These are phyloP conservation scores for Conger conger DNA, from an alignment of 2,113 vertebrate species.

Conservation along the genomic window DNA sequence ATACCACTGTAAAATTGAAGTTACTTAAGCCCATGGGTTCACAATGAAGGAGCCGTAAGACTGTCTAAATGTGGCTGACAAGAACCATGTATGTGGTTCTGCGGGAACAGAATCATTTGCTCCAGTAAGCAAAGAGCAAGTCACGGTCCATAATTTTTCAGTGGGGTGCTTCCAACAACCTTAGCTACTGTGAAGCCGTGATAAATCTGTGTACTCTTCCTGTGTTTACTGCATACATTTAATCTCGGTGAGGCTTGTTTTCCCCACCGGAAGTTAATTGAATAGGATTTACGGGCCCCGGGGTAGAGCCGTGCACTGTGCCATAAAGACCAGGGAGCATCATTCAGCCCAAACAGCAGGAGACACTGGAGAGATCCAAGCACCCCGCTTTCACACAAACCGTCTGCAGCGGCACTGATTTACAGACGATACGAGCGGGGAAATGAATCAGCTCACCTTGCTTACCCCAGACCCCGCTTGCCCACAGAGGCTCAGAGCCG, in stretches of 20 bases:
- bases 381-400: background rate
- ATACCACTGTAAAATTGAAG: background rate
- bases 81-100: background rate
- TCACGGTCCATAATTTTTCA: background rate
- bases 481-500: conserved; percentile 2
- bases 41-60: background rate
- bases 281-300: conserved; percentile 18
- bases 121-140: conserved; percentile 10
- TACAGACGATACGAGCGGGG: background rate
- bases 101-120: conserved; percentile 22
- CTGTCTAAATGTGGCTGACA: background rate
- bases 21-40: background rate
- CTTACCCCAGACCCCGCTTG: background rate
- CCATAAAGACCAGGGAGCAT: conserved; percentile 3
- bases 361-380: background rate
- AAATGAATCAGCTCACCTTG: conserved; percentile 16
- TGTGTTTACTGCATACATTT: conserved; percentile 21
- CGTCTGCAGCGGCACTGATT: background rate
- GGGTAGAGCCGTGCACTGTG: background rate
- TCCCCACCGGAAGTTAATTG: conserved; percentile 3
- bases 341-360: conserved; percentile 12
- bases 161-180: background rate
- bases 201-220: conserved; percentile 3
- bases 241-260: conserved; percentile 20
- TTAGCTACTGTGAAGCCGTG: conserved; percentile 13